A percentile compares a stretch with the other conserved stretches of the same genome.
Evolutionary conservation across 2,113 vertebrate species (phyloP).

Genomic region (Tychaedon coryphoeus): DNA sequence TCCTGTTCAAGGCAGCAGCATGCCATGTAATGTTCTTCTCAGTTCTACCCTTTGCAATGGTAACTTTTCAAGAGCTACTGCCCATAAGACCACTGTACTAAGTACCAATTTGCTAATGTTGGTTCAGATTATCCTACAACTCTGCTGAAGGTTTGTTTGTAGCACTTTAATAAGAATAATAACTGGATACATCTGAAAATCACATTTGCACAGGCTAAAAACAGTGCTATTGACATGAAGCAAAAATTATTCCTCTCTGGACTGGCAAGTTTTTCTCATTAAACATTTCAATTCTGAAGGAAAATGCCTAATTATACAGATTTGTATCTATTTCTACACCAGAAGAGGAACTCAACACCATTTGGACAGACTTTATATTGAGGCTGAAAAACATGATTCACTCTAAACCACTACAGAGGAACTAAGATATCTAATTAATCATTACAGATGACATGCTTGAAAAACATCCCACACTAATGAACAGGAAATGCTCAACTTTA

Average conservation of each 20-base stretch:
- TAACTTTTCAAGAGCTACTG: background rate
- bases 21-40: background rate
- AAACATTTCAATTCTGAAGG: background rate
- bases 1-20: background rate
- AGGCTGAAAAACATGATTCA: slow-evolving; percentile 13
- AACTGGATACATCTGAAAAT: background rate
- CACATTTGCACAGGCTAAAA: background rate
- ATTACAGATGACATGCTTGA: background rate
- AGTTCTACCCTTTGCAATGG: background rate
- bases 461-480: background rate
- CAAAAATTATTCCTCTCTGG: background rate
- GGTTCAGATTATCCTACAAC: background rate
- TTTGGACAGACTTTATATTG: background rate
- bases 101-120: background rate
- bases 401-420: background rate
- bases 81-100: background rate
- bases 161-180: background rate
- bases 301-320: background rate
- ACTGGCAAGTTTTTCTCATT: background rate
- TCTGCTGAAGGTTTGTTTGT: background rate
- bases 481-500: background rate
- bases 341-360: background rate
- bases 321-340: background rate
- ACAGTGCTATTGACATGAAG: background rate
- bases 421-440: background rate